Base-by-base conservation (phyloP, 2,797 vertebrate genomes). In the Zenarchopterus dispar region DNA sequence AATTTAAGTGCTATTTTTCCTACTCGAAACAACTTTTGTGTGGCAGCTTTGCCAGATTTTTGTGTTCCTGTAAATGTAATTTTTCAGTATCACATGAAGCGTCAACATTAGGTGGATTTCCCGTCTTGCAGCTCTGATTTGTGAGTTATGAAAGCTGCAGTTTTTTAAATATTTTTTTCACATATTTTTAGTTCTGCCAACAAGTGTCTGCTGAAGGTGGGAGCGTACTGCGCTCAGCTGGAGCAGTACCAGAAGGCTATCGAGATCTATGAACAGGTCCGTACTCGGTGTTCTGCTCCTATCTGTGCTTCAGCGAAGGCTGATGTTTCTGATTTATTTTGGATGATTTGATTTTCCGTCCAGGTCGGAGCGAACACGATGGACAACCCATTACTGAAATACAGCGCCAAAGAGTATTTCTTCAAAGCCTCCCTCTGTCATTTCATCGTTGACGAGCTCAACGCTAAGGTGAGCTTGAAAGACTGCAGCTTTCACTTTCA, bases 331-430 rank as follows among this genome's bases (percentile, higher is more conserved):
- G 6, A 43, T 11, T 4, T 4, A 6, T 42, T 42, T 49, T 51
- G 18, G 23, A 2, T 22, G n/a, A 47, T 72, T 41, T 67, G 33
- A 1, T 22, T 44, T 42, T 21, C 0, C 54, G 1, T 57, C 1
- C 54, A 99, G 98, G 94, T 99, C 1, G 98, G 96, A 53, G 92
- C 95, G 11, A 99, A 94, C 91, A 98, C 97, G 0, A 99, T 99
- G 98, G 98, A 99, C 84, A 99, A 99, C 58, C 95, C 97, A 0
- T 70, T 99, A 78, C 91, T 99, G 85, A 99, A 99, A 85, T 99
- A 99, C 78, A 99, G 98, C 19, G 97, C 98, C 18, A 99, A 99
- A 75, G 98, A 99, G 78, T 99, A 99, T 86, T 99, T 99, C 93
- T 99, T 99, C 90, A 99, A 99, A 93, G 98, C 98, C 0, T 93